Conservation (phyloP, 2,888 invertebrate genomes). For the Ecliptopera silaceata region DNA sequence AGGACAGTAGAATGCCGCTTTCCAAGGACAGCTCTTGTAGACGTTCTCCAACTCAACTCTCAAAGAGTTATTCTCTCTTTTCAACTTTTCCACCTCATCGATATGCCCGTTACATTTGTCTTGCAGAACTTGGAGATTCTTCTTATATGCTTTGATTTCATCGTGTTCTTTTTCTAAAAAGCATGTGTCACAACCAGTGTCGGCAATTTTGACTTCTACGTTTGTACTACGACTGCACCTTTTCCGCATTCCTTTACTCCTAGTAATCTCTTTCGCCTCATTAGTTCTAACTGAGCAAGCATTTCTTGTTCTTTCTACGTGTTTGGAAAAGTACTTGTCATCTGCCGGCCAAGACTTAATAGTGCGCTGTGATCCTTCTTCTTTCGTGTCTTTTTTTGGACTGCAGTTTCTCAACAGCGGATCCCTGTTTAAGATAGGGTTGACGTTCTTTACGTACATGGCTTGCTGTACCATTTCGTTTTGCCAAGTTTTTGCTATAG, state of each 20-base stretch:
- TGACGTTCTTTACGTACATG: slow-evolving; percentile 52
- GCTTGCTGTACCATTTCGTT: slow-evolving; percentile 63
- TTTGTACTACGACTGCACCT: slow-evolving; percentile 48
- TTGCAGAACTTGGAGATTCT: slow-evolving; percentile 51
- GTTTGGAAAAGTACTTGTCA: slow-evolving; percentile 7
- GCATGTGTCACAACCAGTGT: slow-evolving; percentile 50
- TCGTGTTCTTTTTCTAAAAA: slow-evolving; percentile 35
- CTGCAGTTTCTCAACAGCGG: slow-evolving; percentile 10
- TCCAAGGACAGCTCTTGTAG: slow-evolving; percentile 44
- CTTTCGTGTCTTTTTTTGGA: slow-evolving; percentile 8
- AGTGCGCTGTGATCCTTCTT: slow-evolving; percentile 1
- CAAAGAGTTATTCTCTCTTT: slow-evolving; percentile 57
- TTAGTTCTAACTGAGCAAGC: not conserved
- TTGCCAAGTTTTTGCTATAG: slow-evolving; percentile 62
- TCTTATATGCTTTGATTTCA: slow-evolving; percentile 45
- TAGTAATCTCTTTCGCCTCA: slow-evolving; percentile 4
- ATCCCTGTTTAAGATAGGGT: slow-evolving; percentile 37
- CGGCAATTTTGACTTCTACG: slow-evolving; percentile 43
- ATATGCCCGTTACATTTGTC: slow-evolving; percentile 49
- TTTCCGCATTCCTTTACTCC: slow-evolving; percentile 20
- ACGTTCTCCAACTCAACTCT: slow-evolving; percentile 58
- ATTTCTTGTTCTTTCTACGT: not conserved
- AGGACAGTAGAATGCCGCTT: slow-evolving; percentile 33
- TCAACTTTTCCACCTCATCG: slow-evolving; percentile 56
- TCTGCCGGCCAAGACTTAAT: slow-evolving; percentile 13